phyloP scores from a whole-genome alignment of 2,888 invertebrate genomes.

The Oscheius onirici region DNA sequence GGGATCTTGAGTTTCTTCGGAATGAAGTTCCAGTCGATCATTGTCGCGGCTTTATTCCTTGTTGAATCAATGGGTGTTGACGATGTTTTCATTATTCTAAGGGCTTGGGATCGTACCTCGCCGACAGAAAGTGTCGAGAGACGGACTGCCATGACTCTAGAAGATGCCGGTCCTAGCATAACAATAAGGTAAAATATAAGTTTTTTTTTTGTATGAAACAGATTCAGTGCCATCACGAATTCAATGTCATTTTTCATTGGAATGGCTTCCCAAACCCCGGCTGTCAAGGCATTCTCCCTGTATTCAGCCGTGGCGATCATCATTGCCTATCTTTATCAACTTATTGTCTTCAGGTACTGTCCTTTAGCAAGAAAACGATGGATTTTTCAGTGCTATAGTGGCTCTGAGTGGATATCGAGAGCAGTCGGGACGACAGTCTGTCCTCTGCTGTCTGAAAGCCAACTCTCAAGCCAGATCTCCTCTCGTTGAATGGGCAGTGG shows the following conservation, averaged over 20 bases:
- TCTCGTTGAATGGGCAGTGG: conserved; percentile 29
- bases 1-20: conserved; percentile 56
- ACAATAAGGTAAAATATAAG: conserved; percentile 58
- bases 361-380: background rate
- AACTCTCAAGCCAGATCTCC: conserved; percentile 44
- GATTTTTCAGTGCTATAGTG: conserved; percentile 56
- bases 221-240: conserved; percentile 52
- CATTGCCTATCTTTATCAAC: conserved; percentile 51
- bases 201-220: background rate
- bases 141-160: conserved; percentile 56
- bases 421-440: conserved; percentile 42
- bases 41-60: conserved; percentile 66
- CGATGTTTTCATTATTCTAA: conserved; percentile 64
- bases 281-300: conserved; percentile 64
- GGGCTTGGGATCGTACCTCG: conserved; percentile 37
- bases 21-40: conserved; percentile 63
- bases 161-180: conserved; percentile 67
- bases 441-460: conserved; percentile 60
- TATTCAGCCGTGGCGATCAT: conserved; percentile 52
- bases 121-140: conserved; percentile 26
- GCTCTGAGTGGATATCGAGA: conserved; percentile 59
- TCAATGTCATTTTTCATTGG: conserved; percentile 55
- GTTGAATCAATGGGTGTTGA: conserved; percentile 69
- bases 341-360: conserved; percentile 37
- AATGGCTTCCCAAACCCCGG: conserved; percentile 62